Base-by-base conservation (phyloP, 2,888 invertebrate species). In the Aphrophora alni region DNA sequence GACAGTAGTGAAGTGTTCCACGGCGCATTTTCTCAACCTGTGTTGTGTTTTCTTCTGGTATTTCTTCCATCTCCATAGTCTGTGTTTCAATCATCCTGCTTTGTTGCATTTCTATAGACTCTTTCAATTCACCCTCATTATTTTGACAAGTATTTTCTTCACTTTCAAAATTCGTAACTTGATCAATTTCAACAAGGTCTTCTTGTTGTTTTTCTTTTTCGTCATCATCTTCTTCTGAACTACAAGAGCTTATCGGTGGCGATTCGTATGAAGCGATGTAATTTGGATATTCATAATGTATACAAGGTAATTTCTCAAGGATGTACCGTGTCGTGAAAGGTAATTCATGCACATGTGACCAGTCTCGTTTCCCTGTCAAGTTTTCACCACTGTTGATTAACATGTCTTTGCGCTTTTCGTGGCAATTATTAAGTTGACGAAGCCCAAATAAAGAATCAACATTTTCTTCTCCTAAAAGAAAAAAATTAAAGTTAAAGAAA, bases 1-100 rank as follows among this genome's bases (percentile, higher is more conserved):
- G 88, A 84, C 92, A 92, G 38, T 88, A 88, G 87, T 92, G 78
- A 0, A 59, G 21, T 2, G 59, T 21, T n/a, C 21, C 21, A 21
- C 59, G 59, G 2, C 59, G 59, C 59, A 59, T 59, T 59, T 59
- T 59, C 10, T 59, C 59, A 4, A 21, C 21, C 10, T 2, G 59
- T 21, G 59, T 21, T 59, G 21, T 7, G 21, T 59, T 59, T 5
- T n/a, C 21, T 59, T 59, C 59, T 12, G 59, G 21, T 2, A 4
- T 59, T 21, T 7, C 44, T 7, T 5, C 14, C 2, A 44, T 14
- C 17, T 7, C 14, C 12, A 44, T 14, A 7, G 2, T 14, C 8
- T 44, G 5, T 2, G 44, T 2, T 44, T 44, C 44, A 44, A 44
- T 10, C 17, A 21, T 59, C 4, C 21, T 59, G 12, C 3, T 21